Conservation (phyloP, 2,113 vertebrate species). For the Damaliscus lunatus region DNA sequence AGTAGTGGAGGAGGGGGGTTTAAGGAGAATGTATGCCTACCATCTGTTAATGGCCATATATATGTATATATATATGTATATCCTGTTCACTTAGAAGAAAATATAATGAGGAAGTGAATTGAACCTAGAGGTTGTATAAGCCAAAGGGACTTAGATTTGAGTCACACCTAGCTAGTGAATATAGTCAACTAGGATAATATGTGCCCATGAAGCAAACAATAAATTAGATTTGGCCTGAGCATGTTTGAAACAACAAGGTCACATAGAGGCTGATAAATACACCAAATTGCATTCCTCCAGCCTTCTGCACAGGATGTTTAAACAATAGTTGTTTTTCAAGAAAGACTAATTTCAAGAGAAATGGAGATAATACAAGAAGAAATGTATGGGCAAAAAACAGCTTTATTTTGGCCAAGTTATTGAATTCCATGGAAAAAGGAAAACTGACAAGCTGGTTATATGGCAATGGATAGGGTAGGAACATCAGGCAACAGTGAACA, state of each 20-base stretch:
- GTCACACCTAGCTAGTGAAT: background rate
- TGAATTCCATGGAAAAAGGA: background rate
- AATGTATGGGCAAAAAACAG: background rate
- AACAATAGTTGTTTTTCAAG: background rate
- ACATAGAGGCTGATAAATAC: background rate
- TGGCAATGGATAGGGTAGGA: background rate
- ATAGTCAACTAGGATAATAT: slow-evolving; percentile 17
- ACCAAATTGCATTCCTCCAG: background rate
- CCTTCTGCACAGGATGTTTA: background rate
- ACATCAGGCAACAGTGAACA: background rate
- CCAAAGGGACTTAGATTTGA: slow-evolving; percentile 17
- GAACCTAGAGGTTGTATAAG: background rate
- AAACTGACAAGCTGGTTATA: background rate
- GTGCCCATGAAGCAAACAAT: slow-evolving; percentile 46
- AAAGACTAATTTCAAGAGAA: slow-evolving; percentile 18
- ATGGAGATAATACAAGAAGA: background rate
- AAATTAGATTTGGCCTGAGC: background rate
- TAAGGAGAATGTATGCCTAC: background rate
- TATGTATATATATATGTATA: background rate
- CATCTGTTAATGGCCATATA: background rate
- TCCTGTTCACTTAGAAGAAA: background rate
- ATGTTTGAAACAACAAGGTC: slow-evolving; percentile 41
- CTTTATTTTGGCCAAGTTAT: background rate
- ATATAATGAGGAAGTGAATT: background rate
- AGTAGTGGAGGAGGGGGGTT: background rate